Base-by-base conservation (phyloP, 2,797 vertebrate species). In the Staurois parvus region DNA sequence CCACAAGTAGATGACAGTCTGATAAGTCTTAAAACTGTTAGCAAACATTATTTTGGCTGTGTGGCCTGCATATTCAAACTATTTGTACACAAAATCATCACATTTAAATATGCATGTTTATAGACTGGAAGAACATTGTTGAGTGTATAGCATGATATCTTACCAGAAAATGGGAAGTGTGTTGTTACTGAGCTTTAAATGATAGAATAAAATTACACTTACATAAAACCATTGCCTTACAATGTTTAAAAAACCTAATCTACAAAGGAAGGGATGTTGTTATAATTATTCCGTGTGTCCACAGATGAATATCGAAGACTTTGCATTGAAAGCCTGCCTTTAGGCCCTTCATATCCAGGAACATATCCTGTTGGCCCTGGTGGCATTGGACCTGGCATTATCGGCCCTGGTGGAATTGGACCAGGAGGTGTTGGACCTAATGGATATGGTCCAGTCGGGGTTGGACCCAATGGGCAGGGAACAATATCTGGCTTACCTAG, bases 301-400 rank as follows among this genome's bases (percentile, higher is more conserved):
- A 4, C 87, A 99, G 98, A 97, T 17, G 97, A 97, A 88, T 97
- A 94, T 91, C 94, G 95, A 85, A 90, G 94, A 84, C 92, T 99
- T 66, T 99, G 98, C 81, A 94, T 96, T 19, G 96, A 95, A 69
- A 95, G 96, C 0, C 92, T 96, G 59, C 95, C 97, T 0, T 89
- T 91, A 0, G 6, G 90, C 52, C 92, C 93, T 0, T 88, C 91
- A 24, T 92, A 91, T 66, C 88, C 90, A 0, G 90, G 91, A 6
- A 90, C 77, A 75, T 92, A 89, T 72, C 92, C 93, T 0, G 84
- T 93, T 74, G 85, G 85, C 5, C 85, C 85, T 48, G 85, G 79
- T 17, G 90, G 89, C 0, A 90, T 84, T 37, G 92, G 93, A 0
- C 81, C 89, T 0, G 88, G 92, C 0, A 87, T 91, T 0, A 66